Evolutionary conservation across 2,888 invertebrate genomes (phyloP), one percentile per base, ranked within the genome.

Genomic region (Bembecia ichneumoniformis): DNA sequence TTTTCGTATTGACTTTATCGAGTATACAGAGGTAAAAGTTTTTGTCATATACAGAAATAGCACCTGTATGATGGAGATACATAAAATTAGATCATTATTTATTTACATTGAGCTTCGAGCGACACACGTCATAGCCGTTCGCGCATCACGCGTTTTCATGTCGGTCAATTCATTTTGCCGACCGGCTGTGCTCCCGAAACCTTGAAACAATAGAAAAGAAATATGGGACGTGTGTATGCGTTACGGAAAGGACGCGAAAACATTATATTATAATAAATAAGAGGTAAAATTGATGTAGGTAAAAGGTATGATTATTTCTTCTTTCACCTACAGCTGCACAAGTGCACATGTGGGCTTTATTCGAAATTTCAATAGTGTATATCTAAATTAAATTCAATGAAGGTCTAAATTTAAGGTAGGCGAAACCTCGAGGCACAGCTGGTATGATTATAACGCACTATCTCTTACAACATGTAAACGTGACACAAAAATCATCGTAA

Each of bases 51-150:
- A 72, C 76, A 68, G 68, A 82, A 84, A 83, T 84, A 83, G 78
- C 74, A 52, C 65, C 69, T 66, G 68, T 68, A 63, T 57, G 62
- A n/a, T 40, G 40, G n/a, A 66, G 65, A 66, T 64, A 65, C 58
- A 68, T 77, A 82, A 77, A 82, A 84, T 86, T 86, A 86, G 86
- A 73, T 86, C 86, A 87, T 79, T 83, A 79, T 79, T 81, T 84
- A 86, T 84, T 86, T 83, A 80, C 77, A 77, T 80, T 75, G 68
- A 71, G 28, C 28, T 28, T 64, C 72, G 66, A 65, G 67, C 66
- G 70, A 60, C 65, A 65, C 63, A 61, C 66, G 72, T 70, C 28
- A 28, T 40, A 40, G 40, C 14, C 65, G 66, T 69, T 65, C 66
- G 66, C 70, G 66, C 66, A 68, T 70, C 67, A 63, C 71, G 71